Evolutionary conservation across 1,140 invertebrate genomes (phyloP).

Genomic region (Dendrolimus kikuchii): DNA sequence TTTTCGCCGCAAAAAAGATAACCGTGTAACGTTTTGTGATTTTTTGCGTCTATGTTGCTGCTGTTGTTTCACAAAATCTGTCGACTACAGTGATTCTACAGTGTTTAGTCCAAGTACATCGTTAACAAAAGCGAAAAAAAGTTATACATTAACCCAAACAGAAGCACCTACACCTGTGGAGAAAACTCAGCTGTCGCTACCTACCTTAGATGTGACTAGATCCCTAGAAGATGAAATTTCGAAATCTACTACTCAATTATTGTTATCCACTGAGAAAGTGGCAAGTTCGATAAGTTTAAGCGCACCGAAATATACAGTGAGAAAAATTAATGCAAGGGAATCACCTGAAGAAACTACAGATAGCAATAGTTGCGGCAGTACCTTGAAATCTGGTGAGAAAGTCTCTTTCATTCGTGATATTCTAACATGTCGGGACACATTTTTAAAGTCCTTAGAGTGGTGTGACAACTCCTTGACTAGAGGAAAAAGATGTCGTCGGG

Average conservation of each 20-base stretch:
- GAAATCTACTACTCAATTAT: constrained; percentile 36
- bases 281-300: constrained; percentile 25
- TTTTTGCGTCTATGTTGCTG: constrained; percentile 27
- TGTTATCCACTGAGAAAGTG: constrained; percentile 31
- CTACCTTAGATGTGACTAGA: constrained; percentile 17
- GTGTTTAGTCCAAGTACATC: constrained; percentile 40
- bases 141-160: constrained; percentile 36
- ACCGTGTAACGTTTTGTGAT: constrained; percentile 21
- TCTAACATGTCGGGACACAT: constrained; percentile 44
- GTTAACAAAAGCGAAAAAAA: constrained; percentile 38
- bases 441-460: constrained; percentile 59
- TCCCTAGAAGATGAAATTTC: constrained; percentile 36
- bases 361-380: constrained; percentile 33
- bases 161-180: constrained; percentile 13
- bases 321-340: constrained; percentile 14
- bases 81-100: constrained; percentile 26
- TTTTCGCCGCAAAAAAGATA: constrained; percentile 16
- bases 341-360: constrained; percentile 19
- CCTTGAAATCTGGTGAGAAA: constrained; percentile 57
- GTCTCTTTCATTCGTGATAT: constrained; percentile 53
- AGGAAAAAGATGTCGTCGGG: constrained; percentile 44
- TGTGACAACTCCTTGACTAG: constrained; percentile 60
- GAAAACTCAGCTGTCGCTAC: not conserved
- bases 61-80: constrained; percentile 28
- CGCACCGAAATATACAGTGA: constrained; percentile 18